Conservation (phyloP, 2,888 invertebrate species). For the Euphydryas editha region DNA sequence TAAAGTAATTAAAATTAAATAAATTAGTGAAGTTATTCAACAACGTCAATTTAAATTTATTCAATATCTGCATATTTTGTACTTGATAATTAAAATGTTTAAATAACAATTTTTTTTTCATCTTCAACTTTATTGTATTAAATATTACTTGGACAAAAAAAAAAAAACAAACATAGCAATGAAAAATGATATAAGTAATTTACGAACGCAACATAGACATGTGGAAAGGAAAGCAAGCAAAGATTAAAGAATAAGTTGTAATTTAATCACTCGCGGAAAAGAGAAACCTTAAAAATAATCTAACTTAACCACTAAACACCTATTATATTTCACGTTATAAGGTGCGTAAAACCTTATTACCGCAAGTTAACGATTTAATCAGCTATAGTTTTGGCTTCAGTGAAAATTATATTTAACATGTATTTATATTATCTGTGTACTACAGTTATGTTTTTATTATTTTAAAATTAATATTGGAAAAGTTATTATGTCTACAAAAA, state of each 20-base stretch:
- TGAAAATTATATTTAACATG: neutral
- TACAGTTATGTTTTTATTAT: no score
- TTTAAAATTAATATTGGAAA: neutral
- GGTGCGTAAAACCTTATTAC: constrained; percentile 1
- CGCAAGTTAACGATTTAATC: neutral
- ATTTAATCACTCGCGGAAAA: constrained; percentile 3
- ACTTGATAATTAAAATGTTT: no score
- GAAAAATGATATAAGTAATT: no score
- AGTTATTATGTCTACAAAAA: neutral
- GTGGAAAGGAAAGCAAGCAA: neutral
- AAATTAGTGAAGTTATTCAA: no score
- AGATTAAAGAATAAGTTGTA: neutral
- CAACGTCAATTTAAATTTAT: no score
- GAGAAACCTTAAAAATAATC: neutral
- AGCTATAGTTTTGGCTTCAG: neutral
- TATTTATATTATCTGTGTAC: neutral
- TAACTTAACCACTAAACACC: neutral
- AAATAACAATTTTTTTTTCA: no score
- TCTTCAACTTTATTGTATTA: no score
- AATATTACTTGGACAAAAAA: no score
- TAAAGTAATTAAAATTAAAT: no score
- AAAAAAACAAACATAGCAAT: no score
- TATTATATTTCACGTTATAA: constrained; percentile 1
- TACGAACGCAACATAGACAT: neutral
- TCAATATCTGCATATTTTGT: no score